Base-by-base conservation (phyloP, 2,113 vertebrate species). In the Amphiprion ocellaris region DNA sequence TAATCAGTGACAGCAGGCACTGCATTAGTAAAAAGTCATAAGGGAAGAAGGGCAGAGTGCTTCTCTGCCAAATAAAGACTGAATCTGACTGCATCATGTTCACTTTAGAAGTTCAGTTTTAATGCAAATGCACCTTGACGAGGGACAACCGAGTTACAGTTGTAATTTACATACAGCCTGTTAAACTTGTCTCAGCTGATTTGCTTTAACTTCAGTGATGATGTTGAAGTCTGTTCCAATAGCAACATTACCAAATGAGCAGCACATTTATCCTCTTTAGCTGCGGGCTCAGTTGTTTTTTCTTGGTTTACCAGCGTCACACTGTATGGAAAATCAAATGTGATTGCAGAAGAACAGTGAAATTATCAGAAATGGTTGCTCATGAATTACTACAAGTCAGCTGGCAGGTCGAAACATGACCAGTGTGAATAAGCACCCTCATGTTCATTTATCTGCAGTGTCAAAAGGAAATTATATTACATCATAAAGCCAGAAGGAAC, bases 401-500 rank as follows among this genome's bases (percentile, higher is more conserved):
- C 24, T 58, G n/a, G 60, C 66, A 72, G 19, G 65, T 74, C 19
- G 15, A 10, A 50, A 10, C 50, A 67, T 5, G 50, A 49, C 23
- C 16, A 26, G 28, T 30, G 12, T 63, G 28, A 68, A 63, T 50
- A 9, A 46, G 15, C 24, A 58, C 8, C 0, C 4, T 14, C 17
- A 46, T 55, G n/a, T 39, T 28, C 17, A 14, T 12, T n/a, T 59
- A 28, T 50, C 47, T 64, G 74, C 44, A 64, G 33, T 30, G 37
- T 79, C 44, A 69, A 78, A 30, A 24, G 23, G 9, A 56, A 33
- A 37, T 30, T 69, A 23, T 7, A 47, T 77, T 37, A 74, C 50
- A 75, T 69, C 33, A 68, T 47, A 14, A 33, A 21, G 8, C 37
- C 16, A 53, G 39, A n/a, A 66, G 21, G 52, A 80, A 61, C 55